Evolutionary conservation across 30 jellyfish, hydroid and myxozoan genomes (phyloP), one percentile per base, ranked within the genome.

Genomic region (Aurelia aurita): DNA sequence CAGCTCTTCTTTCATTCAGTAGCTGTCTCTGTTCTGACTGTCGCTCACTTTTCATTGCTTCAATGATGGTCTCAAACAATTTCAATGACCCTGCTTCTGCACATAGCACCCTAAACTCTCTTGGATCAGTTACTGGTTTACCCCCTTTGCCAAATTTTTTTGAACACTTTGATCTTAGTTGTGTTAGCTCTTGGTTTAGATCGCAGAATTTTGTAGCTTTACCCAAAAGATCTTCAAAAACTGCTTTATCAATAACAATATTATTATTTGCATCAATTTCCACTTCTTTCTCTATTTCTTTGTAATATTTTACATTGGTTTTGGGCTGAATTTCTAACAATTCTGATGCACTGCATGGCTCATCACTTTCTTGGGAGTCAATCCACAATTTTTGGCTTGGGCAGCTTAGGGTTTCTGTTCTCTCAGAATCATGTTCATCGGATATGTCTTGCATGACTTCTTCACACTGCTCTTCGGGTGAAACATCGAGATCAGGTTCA

Each of bases 61-160:
- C 49, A 18, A 51, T 22, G 22, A 73, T 73, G n/a, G 19, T 19
- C 20, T 25, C 53, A 51, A 73, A 73, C 11, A 73, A 20, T 47
- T 51, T 73, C n/a, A 19, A 9, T 73, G 85, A 39, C 73, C 85
- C 85, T n/a, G 85, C 85, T 15, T 47, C 75, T 10, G 7, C 20
- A 49, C 71, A 73, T 12, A 73, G 74, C n/a, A 8, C 51, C 8
- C 51, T 49, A 69, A 73, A 49, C n/a, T 22, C 45, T 20, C 28
- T 34, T 46, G 85, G 85, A 32, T 73, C 85, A 45, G 55, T 47
- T 35, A 9, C 21, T n/a, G 85, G 85, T 43, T 69, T 45, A 8
- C 81, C 81, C 16, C 39, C 57, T 27, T 69, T 34, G 18, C 81
- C 81, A 69, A 69, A 69, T 63, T 2, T 29, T 27, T 27, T 22